Conservation (phyloP, 2,113 vertebrate species). For the Pelusios castaneus region DNA sequence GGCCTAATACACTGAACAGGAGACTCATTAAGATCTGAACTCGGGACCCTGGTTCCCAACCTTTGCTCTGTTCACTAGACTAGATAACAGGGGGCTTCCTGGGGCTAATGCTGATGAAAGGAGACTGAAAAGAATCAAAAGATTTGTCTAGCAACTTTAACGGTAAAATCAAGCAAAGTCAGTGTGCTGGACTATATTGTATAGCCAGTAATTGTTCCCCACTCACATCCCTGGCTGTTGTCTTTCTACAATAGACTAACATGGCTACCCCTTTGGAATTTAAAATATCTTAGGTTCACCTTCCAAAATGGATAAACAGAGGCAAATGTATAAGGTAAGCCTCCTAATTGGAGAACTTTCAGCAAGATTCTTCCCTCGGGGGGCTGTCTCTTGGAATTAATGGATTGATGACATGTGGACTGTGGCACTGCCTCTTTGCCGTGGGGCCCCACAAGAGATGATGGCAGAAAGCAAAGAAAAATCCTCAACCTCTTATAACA, state of each 20-base stretch:
- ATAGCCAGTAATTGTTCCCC: background rate
- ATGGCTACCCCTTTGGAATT: too few relatives aligned
- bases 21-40: constrained; percentile 72
- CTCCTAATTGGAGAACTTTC: constrained; percentile 61
- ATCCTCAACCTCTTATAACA: background rate
- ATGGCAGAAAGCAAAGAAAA: constrained; percentile 36
- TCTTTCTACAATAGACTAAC: too few relatives aligned
- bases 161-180: constrained; percentile 33
- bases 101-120: constrained; percentile 32
- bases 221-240: constrained; percentile 22
- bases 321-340: constrained; percentile 55
- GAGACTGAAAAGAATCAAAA: constrained; percentile 31
- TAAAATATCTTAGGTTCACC: background rate
- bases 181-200: background rate
- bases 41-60: constrained; percentile 1
- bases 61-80: constrained; percentile 57
- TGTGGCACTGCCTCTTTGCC: constrained; percentile 45
- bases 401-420: constrained; percentile 51
- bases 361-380: constrained; percentile 32
- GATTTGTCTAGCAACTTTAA: constrained; percentile 53
- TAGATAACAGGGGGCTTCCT: constrained; percentile 33
- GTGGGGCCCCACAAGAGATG: constrained; percentile 17
- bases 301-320: constrained; percentile 17
- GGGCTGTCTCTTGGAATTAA: constrained; percentile 68
- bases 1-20: constrained; percentile 49